These are phyloP conservation scores for Drosophila albomicans DNA, from an alignment of 1,140 invertebrate genomes.

Conservation along the genomic window DNA sequence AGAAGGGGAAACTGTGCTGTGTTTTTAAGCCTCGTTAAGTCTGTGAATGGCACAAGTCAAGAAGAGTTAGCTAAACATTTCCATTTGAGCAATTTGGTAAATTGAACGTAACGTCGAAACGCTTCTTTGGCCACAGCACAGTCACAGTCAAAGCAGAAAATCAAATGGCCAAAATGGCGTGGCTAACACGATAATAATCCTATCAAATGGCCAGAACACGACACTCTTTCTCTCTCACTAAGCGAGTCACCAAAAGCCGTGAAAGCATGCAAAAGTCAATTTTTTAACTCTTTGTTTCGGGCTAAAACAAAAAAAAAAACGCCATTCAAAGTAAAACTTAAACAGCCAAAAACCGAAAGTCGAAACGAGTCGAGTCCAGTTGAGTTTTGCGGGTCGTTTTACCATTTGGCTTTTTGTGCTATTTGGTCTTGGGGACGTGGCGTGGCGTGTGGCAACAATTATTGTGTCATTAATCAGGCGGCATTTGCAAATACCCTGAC, in stretches of 20 bases:
- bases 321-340: slow-evolving; percentile 43
- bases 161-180: slow-evolving; percentile 73
- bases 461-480: slow-evolving; percentile 83
- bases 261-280: slow-evolving; percentile 63
- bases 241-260: slow-evolving; percentile 2
- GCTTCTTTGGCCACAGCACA: slow-evolving; percentile 42
- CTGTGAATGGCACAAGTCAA: slow-evolving; percentile 6
- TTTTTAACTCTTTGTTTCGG: slow-evolving; percentile 78
- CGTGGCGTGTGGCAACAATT: slow-evolving; percentile 72
- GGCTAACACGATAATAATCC: slow-evolving; percentile 80
- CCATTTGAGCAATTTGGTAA: slow-evolving; percentile 76
- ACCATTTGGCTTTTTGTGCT: neutral
- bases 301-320: slow-evolving; percentile 48
- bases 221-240: neutral
- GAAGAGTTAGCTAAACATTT: slow-evolving; percentile 68
- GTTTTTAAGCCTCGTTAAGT: slow-evolving; percentile 28
- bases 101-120: slow-evolving; percentile 74
- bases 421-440: neutral
- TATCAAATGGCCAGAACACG: slow-evolving; percentile 70
- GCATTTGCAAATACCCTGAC: slow-evolving; percentile 77
- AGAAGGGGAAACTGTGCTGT: neutral
- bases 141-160: slow-evolving; percentile 20
- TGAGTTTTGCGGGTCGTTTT: slow-evolving; percentile 12
- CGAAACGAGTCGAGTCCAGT: slow-evolving; percentile 18
- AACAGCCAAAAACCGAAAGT: slow-evolving; percentile 35